Conservation (phyloP, 2,888 invertebrate species). For the Yponomeuta plumbellus region DNA sequence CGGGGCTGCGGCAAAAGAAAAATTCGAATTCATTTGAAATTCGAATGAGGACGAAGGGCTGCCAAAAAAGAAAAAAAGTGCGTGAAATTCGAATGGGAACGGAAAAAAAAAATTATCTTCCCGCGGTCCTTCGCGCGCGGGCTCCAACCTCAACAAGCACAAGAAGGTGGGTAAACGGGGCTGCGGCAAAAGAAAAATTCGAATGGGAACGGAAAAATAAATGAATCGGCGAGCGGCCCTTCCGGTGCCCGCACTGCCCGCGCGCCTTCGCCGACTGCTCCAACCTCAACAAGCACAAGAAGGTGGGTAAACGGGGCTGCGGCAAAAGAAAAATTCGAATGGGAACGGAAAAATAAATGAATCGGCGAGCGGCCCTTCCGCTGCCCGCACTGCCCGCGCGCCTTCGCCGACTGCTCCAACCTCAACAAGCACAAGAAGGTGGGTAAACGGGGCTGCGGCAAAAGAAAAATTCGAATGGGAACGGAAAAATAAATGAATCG, state of each 20-base stretch:
- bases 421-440: neutral
- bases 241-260: conserved; percentile 80
- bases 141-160: conserved; percentile 51
- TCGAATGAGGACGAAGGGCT: too few species aligned
- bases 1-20: too few species aligned
- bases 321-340: too few species aligned
- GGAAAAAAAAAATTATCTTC: conserved; percentile 61
- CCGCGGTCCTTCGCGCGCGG: conserved; percentile 85
- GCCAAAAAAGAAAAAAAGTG: too few species aligned
- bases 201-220: too few species aligned
- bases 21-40: too few species aligned
- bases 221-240: conserved; percentile 77
- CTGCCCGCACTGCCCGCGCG: conserved; percentile 82
- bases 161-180: neutral
- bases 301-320: neutral
- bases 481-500: conserved; percentile 66
- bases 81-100: too few species aligned
- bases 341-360: too few species aligned
- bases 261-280: conserved; percentile 86
- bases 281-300: neutral
- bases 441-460: neutral
- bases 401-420: conserved; percentile 83
- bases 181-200: too few species aligned
- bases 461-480: too few species aligned
- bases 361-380: conserved; percentile 78